phyloP scores from a whole-genome alignment of 2,888 invertebrate species.

The Tanytarsus gracilentus region DNA sequence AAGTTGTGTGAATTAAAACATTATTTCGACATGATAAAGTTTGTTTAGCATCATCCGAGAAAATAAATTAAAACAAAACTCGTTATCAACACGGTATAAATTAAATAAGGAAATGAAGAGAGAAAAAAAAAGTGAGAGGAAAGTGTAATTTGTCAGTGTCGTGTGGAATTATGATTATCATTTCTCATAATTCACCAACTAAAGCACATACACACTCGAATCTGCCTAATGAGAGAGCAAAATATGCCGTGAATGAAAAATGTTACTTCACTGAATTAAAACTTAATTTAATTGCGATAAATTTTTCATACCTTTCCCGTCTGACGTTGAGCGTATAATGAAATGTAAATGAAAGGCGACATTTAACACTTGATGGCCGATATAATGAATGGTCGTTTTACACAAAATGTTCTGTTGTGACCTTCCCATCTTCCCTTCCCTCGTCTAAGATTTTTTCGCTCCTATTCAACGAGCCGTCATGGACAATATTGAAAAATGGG shows the following conservation, averaged over 20 bases:
- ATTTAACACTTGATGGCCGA: no score
- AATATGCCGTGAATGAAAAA: no score
- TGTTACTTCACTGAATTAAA: neutral
- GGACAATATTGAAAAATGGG: no score
- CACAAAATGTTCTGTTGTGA: no score
- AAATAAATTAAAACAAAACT: slow-evolving; percentile 24
- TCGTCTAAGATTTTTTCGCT: no score
- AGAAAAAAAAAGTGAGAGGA: neutral
- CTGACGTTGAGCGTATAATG: no score
- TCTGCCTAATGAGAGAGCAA: no score
- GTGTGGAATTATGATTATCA: slow-evolving; percentile 19
- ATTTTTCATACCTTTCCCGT: neutral
- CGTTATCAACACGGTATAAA: slow-evolving; percentile 15
- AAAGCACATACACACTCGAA: neutral
- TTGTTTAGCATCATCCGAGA: neutral
- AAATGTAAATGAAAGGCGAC: no score
- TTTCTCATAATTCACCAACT: neutral
- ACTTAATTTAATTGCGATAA: neutral
- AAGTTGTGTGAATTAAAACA: no score
- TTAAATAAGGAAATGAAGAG: slow-evolving; percentile 1
- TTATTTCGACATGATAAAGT: slow-evolving; percentile 5
- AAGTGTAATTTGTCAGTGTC: slow-evolving; percentile 20
- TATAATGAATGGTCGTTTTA: no score
- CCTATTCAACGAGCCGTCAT: no score
- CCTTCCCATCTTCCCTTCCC: no score